Conservation (phyloP, 92 coral and sea anemone species). For the Siderastrea radians region DNA sequence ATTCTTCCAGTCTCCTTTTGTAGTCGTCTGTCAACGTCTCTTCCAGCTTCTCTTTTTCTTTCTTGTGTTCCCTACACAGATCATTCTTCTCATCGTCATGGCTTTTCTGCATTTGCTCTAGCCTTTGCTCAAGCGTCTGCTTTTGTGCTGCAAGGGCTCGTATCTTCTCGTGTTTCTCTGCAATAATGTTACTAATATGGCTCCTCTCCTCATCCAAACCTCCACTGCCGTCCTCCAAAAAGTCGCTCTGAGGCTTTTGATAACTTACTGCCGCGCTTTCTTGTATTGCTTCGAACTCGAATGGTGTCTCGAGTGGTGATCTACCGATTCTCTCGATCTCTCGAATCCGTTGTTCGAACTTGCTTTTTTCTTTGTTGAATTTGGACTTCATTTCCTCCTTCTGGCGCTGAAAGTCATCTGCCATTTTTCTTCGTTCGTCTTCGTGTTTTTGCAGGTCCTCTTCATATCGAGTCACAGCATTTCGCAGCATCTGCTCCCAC, state of each 20-base stretch:
- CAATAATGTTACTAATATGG: constrained; percentile 20
- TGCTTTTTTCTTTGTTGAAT: constrained; percentile 45
- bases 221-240: not conserved
- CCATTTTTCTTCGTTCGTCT: constrained; percentile 59
- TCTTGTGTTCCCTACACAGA: constrained; percentile 28
- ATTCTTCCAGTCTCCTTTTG: constrained; percentile 54
- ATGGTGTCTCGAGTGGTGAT: constrained; percentile 1
- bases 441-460: constrained; percentile 65
- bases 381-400: constrained; percentile 52
- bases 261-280: not conserved
- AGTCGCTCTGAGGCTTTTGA: not conserved
- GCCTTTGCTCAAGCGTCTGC: constrained; percentile 49
- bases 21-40: constrained; percentile 52
- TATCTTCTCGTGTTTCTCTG: constrained; percentile 67
- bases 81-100: constrained; percentile 52
- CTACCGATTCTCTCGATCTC: constrained; percentile 13
- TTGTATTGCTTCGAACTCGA: not conserved
- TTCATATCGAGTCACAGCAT: constrained; percentile 70
- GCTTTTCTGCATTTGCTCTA: constrained; percentile 37
- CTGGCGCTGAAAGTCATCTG: constrained; percentile 38
- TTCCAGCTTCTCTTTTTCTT: constrained; percentile 51
- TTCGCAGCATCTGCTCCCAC: constrained; percentile 80
- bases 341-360: constrained; percentile 15
- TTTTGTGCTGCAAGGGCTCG: constrained; percentile 58
- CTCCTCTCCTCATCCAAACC: constrained; percentile 14